Base-by-base conservation (phyloP, 2,888 invertebrate species). In the Agrotis clavis region DNA sequence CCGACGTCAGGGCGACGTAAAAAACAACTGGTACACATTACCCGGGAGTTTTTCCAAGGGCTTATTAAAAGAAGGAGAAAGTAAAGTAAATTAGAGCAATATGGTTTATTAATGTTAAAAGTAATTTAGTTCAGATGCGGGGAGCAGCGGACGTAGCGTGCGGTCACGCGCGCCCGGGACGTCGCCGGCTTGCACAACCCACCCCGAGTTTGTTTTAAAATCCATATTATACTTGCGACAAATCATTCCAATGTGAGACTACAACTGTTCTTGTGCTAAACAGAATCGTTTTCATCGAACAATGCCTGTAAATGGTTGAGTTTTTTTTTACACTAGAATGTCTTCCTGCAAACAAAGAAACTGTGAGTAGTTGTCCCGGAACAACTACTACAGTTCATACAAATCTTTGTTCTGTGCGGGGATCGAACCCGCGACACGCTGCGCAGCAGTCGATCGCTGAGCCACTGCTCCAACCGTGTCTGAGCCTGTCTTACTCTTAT, bases 31-130 rank as follows among this genome's bases (percentile, higher is more conserved):
- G 91, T 93, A 92, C 89, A 92, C 92, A 92, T 93, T 92, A 93
- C 94, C 84, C 90, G 87, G 90, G 92, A 90, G 81, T 91, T 89
- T 93, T 94, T 94, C 93, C 92, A 90, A 91, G 91, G 92, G 92
- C 92, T 95, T 94, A 94, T 95, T 95, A 95, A 95, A 95, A 94
- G 94, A 94, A 95, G 90, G 90, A 92, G 92, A 94, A 94, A 94
- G 94, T 94, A 94, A 94, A 92, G 92, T 89, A 95, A 96, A 95
- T 95, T 96, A 96, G 93, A 95, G 93, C 92, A 94, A 93, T 94
- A 94, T 94, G 93, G 93, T 92, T 94, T 95, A 94, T 95, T 95
- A 96, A 95, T 94, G 95, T 94, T 91, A 92, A 92, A 93, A 93
- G 95, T 96, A 95, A 95, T 95, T 95, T 94, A 86, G 90, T 92